These are phyloP conservation scores for Xiphydria camelus DNA, from an alignment of 2,888 invertebrate genomes.

Conservation along the genomic window DNA sequence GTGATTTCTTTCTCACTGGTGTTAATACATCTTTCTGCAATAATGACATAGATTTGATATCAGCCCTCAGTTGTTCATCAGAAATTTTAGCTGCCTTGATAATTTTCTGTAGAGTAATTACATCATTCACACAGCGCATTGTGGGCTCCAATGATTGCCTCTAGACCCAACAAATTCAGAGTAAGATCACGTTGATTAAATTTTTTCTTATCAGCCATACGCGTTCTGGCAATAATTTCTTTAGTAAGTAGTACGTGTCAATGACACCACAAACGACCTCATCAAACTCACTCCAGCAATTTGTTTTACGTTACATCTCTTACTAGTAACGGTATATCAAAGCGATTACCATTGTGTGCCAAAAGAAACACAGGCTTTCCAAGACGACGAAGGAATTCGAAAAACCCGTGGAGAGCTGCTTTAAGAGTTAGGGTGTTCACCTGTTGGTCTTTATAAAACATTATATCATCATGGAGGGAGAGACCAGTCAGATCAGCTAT, in stretches of 20 bases:
- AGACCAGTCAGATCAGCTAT: background rate
- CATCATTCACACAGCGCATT: conserved; percentile 12
- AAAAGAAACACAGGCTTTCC: background rate
- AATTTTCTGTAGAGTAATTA: conserved; percentile 6
- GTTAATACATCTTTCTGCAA: too few relatives aligned
- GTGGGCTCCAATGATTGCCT: conserved; percentile 9
- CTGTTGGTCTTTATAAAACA: background rate
- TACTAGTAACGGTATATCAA: background rate
- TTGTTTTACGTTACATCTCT: too few relatives aligned
- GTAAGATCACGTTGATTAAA: conserved; percentile 11
- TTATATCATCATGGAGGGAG: background rate
- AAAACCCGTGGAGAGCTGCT: background rate
- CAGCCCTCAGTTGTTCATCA: too few relatives aligned
- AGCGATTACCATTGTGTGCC: background rate
- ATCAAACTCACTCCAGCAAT: too few relatives aligned
- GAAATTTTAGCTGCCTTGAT: conserved; percentile 2
- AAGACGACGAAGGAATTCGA: background rate
- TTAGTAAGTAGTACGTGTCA: too few relatives aligned
- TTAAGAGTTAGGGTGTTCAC: background rate
- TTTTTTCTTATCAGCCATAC: conserved; percentile 14
- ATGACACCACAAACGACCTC: too few relatives aligned
- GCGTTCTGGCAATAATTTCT: too few relatives aligned
- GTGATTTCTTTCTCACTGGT: background rate
- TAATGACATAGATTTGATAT: too few relatives aligned
- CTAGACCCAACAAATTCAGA: conserved; percentile 6